Evolutionary conservation across 2,113 vertebrate species (phyloP), one percentile per base, ranked within the genome.

Genomic region (Mastomys coucha): DNA sequence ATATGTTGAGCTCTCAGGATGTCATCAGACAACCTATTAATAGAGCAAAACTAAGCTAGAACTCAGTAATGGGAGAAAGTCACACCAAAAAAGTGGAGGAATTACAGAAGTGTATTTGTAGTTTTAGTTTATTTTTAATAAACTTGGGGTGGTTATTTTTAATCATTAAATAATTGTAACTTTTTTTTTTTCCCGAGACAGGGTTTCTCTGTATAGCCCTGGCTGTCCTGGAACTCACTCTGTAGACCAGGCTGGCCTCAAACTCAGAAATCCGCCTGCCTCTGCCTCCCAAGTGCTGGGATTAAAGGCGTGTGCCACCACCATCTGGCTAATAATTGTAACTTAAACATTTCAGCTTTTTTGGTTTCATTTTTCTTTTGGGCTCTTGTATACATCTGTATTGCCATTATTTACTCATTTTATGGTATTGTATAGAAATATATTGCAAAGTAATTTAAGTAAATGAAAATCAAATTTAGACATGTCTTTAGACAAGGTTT

Each of bases 321-420:
- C 45, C 45, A 45, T 5, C 45, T 45, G 45, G 45, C 45, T 45
- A 4, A 4, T 17, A 80, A 88, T 84, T 93, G 19, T 16, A 93
- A 87, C 67, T 92, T 75, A 77, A 51, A 69, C 73, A 86, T 86
- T 78, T 69, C 58, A 94, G 14, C 3, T 16, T 92, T 39, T 78
- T 81, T 89, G 49, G 58, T 76, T 78, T 69, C 75, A 88, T 86
- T 94, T 58, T 95, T 28, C 16, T 87, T 92, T 51, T 78, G 53
- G 9, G n/a, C 16, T 70, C 9, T 31, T 31, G 73, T 33, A 53
- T 53, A 36, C 5, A 87, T 87, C 92, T 85, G 45, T 69, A 75
- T 70, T 92, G 39, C 19, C 78, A 63, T 87, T 70, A 81, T 81
- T 87, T 94, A 65, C 67, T 17, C 9, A 73, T 80, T 91, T 36